These are phyloP conservation scores for Chloebia gouldiae DNA, from an alignment of 2,113 vertebrate genomes.

Conservation along the genomic window DNA sequence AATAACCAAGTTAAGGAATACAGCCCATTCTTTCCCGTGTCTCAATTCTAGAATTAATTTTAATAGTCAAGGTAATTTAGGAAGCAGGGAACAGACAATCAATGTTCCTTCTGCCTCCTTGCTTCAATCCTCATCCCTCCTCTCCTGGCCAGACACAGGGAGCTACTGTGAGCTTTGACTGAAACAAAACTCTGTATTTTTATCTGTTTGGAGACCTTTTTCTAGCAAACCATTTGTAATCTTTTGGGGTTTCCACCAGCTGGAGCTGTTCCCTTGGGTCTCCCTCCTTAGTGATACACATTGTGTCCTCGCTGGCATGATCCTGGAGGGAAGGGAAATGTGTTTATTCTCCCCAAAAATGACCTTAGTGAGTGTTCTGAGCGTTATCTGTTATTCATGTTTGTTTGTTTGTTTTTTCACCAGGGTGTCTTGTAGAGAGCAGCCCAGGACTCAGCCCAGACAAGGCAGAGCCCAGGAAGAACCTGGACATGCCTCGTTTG, in stretches of 20 bases:
- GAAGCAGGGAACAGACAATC: neutral
- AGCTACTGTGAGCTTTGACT: neutral
- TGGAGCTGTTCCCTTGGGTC: neutral
- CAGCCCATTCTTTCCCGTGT: neutral
- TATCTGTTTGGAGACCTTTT: neutral
- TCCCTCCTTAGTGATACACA: neutral
- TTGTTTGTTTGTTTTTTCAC: neutral
- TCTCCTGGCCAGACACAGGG: neutral
- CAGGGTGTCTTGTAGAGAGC: conserved; percentile 44
- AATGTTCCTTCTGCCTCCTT: neutral
- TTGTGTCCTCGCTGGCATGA: neutral
- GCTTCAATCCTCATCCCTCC: neutral
- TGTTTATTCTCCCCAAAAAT: neutral
- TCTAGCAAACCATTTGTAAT: neutral
- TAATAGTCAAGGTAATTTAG: neutral
- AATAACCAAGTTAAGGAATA: neutral
- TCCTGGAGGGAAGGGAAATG: neutral
- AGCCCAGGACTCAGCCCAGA: conserved; percentile 67
- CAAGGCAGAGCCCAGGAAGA: conserved; percentile 62
- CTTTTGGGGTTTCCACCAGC: neutral
- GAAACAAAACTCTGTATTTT: neutral
- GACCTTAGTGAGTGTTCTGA: neutral
- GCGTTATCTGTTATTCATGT: neutral
- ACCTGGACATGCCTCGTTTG: conserved; percentile 74
- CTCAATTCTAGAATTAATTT: neutral